Evolutionary conservation across 2,888 invertebrate genomes (phyloP), one percentile per base, ranked within the genome.

Genomic region (Molorchus minor): DNA sequence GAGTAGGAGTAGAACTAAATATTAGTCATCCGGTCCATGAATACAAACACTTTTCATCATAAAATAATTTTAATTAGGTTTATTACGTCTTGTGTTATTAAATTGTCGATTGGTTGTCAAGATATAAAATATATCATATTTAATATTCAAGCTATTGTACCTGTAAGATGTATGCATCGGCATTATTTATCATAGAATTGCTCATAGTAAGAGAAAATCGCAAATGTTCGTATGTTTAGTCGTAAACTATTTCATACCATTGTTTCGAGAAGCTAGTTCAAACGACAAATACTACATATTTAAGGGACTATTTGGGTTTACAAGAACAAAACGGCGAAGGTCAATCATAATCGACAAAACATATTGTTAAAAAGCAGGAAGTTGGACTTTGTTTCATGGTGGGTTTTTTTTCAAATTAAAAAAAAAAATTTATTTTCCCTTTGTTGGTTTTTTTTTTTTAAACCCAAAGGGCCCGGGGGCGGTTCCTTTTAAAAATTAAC

Each of bases 21-120:
- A 33, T 25, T 43, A 43, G 43, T 20, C 21, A 43, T 21, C 10
- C n/a, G n/a, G n/a, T n/a, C 33, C 10, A 33, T 33, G n/a, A n/a
- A n/a, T n/a, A n/a, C n/a, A n/a, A n/a, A n/a, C n/a, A n/a, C n/a
- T n/a, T n/a, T n/a, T n/a, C n/a, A n/a, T n/a, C n/a, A n/a, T n/a
- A n/a, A n/a, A n/a, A n/a, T n/a, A n/a, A n/a, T n/a, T n/a, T n/a
- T n/a, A n/a, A n/a, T n/a, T n/a, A n/a, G n/a, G n/a, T n/a, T n/a
- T n/a, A n/a, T n/a, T n/a, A n/a, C n/a, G n/a, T n/a, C n/a, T n/a
- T n/a, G n/a, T n/a, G n/a, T n/a, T n/a, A n/a, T n/a, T n/a, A n/a
- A n/a, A n/a, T n/a, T n/a, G n/a, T n/a, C n/a, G n/a, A 3, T 10
- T 33, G 33, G n/a, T 3, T 33, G 7, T n/a, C 33, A 33, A n/a